Evolutionary conservation across 2,797 vertebrate genomes (phyloP).

Genomic region (Peromyscus nudipes): DNA sequence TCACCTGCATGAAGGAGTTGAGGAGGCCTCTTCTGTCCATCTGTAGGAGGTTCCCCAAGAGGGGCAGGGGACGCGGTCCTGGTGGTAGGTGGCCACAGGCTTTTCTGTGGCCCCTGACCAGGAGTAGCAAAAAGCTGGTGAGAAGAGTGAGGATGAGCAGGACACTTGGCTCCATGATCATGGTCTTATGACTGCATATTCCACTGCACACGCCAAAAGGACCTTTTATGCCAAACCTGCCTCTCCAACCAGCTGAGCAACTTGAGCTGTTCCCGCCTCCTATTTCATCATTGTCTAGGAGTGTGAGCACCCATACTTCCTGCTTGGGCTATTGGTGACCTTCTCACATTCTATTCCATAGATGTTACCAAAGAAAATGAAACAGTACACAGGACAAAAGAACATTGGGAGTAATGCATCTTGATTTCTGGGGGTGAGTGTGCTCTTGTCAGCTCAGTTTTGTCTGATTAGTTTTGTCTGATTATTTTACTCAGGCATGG

Average conservation of each 20-base stretch:
- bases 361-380: neutral
- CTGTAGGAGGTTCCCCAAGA: conserved; percentile 87
- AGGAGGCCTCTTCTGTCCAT: conserved; percentile 74
- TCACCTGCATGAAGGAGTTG: conserved; percentile 63
- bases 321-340: fast-evolving
- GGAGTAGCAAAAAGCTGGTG: conserved; percentile 15
- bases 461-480: fast-evolving
- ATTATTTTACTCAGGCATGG: neutral
- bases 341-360: neutral
- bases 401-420: fast-evolving
- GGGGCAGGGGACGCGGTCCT: conserved; percentile 82
- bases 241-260: neutral
- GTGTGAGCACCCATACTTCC: neutral
- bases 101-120: conserved; percentile 13
- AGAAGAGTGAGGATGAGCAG: conserved; percentile 62
- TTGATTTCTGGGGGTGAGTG: neutral
- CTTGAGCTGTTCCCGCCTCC: neutral
- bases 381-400: neutral
- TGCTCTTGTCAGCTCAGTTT: too few species aligned
- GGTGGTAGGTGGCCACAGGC: conserved; percentile 78
- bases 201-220: fast-evolving
- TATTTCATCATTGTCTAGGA: fast-evolving
- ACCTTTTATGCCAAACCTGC: neutral
- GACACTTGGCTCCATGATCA: conserved; percentile 24
- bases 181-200: fast-evolving